Conservation (phyloP, 2,797 vertebrate genomes). For the Octomys mimax region DNA sequence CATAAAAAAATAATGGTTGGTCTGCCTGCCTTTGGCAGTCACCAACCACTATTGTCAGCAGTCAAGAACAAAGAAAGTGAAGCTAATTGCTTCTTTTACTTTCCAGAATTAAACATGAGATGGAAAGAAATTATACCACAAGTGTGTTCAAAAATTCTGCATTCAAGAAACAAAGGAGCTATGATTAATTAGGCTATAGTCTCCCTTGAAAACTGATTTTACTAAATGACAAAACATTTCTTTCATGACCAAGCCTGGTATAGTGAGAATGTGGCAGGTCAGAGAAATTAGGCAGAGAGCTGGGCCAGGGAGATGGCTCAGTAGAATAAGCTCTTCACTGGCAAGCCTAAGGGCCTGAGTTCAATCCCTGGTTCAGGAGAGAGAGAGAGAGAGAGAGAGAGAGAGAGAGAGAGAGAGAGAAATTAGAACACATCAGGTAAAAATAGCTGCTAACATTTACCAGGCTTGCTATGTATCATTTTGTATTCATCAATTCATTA, state of each 20-base stretch:
- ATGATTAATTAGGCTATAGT: slow-evolving; percentile 3
- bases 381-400: no score
- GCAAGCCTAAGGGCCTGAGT: no score
- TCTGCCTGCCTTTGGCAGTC: not conserved
- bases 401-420: no score
- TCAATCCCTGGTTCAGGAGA: no score
- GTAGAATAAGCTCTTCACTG: no score
- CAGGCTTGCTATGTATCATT: not conserved
- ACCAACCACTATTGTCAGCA: not conserved
- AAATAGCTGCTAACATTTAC: not conserved
- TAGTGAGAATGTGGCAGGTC: not conserved
- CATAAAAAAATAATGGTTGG: not conserved
- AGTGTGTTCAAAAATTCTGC: not conserved
- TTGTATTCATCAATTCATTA: not conserved
- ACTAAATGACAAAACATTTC: slow-evolving; percentile 36
- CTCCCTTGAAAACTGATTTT: not conserved
- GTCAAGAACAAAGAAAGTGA: slow-evolving; percentile 37
- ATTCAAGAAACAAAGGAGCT: slow-evolving; percentile 39
- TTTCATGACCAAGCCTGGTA: not conserved
- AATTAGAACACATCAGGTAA: not conserved
- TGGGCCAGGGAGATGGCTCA: no score
- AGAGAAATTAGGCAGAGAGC: not conserved
- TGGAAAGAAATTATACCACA: slow-evolving; percentile 35
- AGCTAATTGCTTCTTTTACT: not conserved
- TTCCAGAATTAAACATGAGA: slow-evolving; percentile 48